Percentiles rank a stretch among this genome's conserved stretches.
These are phyloP conservation scores for Eupithecia inturbata DNA, from an alignment of 2,888 invertebrate genomes.

Conservation along the genomic window DNA sequence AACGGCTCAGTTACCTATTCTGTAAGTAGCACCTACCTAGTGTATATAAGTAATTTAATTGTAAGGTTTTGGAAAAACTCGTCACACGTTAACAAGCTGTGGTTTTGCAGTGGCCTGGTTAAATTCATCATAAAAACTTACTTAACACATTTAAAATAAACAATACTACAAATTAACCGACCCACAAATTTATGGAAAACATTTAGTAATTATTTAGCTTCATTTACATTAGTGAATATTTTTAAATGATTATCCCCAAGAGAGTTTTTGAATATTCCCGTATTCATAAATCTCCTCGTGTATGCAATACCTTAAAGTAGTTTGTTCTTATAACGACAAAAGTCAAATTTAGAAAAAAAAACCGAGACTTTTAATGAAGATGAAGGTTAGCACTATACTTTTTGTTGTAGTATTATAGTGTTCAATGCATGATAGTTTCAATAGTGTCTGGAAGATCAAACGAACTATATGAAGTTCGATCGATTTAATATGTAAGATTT, in stretches of 20 bases:
- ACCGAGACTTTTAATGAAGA: neutral
- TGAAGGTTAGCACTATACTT: neutral
- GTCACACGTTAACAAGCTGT: slow-evolving; percentile 13
- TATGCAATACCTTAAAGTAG: neutral
- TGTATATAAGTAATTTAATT: neutral
- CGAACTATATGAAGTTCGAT: neutral
- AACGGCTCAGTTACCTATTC: neutral
- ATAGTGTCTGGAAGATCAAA: neutral
- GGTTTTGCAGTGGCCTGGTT: neutral
- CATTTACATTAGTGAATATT: neutral
- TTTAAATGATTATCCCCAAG: neutral
- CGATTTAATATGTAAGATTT: neutral
- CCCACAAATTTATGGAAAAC: neutral
- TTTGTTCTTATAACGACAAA: neutral
- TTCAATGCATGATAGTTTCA: neutral
- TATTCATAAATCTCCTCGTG: neutral
- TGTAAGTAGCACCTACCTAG: slow-evolving; percentile 8
- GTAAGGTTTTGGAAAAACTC: slow-evolving; percentile 4
- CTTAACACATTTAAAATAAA: neutral
- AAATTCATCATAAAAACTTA: neutral
- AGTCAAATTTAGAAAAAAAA: neutral
- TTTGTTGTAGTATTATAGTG: neutral
- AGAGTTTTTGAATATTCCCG: no score
- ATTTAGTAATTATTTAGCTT: neutral
- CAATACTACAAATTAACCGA: neutral